A percentile compares a stretch with the other conserved stretches of the same genome.
These are phyloP conservation scores for Cantharis flavilabris DNA, from an alignment of 2,888 invertebrate species.

Conservation along the genomic window DNA sequence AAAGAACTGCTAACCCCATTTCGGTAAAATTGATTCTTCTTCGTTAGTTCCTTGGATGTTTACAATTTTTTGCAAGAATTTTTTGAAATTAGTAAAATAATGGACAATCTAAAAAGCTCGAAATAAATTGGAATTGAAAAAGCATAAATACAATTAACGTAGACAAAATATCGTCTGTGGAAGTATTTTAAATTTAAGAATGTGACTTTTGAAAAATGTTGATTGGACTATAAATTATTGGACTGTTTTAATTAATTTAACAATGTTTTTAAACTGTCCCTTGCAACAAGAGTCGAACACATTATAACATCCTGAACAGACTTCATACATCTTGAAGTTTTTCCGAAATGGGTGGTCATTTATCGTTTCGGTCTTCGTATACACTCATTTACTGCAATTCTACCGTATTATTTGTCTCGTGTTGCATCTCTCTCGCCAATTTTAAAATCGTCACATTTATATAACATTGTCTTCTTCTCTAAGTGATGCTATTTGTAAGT, in stretches of 20 bases:
- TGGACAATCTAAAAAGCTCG: neutral
- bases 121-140: slow-evolving; percentile 13
- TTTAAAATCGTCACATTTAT: slow-evolving; percentile 6
- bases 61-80: neutral
- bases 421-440: slow-evolving; percentile 13
- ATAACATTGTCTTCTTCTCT: slow-evolving; percentile 28
- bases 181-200: slow-evolving; percentile 43
- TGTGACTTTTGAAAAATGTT: slow-evolving; percentile 44
- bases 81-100: neutral
- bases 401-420: slow-evolving; percentile 33
- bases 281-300: slow-evolving; percentile 34
- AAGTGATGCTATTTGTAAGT: slow-evolving; percentile 33
- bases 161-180: slow-evolving; percentile 34
- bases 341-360: slow-evolving; percentile 42
- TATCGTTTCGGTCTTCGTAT: slow-evolving; percentile 40
- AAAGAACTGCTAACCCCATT: neutral
- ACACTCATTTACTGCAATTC: slow-evolving; percentile 40
- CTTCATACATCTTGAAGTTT: slow-evolving; percentile 34
- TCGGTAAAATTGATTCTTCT: neutral
- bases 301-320: slow-evolving; percentile 34
- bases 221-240: slow-evolving; percentile 48
- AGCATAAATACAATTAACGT: slow-evolving; percentile 29
- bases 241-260: slow-evolving; percentile 43
- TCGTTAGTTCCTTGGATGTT: neutral
- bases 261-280: slow-evolving; percentile 44